Percentiles rank a stretch among this genome's conserved stretches.
Conservation (phyloP, 2,113 vertebrate species). For the Rhizomys pruinosus region DNA sequence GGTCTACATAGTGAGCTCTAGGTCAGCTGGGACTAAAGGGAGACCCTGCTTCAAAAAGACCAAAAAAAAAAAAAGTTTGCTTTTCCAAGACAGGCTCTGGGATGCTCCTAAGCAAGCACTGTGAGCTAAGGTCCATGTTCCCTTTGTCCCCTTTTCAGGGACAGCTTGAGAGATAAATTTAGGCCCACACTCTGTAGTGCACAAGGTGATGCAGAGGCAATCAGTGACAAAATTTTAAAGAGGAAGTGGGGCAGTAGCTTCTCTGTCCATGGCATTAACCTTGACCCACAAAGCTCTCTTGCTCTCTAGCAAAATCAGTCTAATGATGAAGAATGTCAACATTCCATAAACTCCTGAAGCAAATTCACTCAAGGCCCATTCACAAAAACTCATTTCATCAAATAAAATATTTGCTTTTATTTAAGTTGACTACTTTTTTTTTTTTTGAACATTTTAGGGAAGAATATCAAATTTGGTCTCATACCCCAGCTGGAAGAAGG, state of each 20-base stretch:
- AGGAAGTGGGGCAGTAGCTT: slow-evolving; percentile 43
- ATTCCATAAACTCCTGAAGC: neutral
- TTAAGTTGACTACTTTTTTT: slow-evolving; percentile 29
- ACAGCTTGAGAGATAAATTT: slow-evolving; percentile 32
- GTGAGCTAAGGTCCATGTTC: neutral
- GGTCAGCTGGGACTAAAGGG: too few relatives aligned
- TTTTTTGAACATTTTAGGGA: neutral
- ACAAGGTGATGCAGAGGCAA: neutral
- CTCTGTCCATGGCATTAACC: slow-evolving; percentile 10
- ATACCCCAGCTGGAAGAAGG: slow-evolving; percentile 10
- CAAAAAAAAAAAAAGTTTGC: too few relatives aligned
- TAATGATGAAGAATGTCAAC: slow-evolving; percentile 18
- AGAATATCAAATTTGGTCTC: slow-evolving; percentile 24
- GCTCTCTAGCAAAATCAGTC: neutral
- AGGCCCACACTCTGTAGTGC: neutral
- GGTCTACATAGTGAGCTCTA: too few relatives aligned
- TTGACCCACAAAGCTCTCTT: slow-evolving; percentile 32
- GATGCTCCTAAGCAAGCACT: neutral
- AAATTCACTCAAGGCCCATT: slow-evolving; percentile 15
- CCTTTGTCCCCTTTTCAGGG: neutral
- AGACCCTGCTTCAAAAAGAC: too few relatives aligned
- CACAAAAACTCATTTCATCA: neutral
- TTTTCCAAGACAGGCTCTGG: slow-evolving; percentile 24
- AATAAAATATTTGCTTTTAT: slow-evolving; percentile 41
- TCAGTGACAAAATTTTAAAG: neutral